These are phyloP conservation scores for Stegostoma tigrinum DNA, from an alignment of 2,113 vertebrate genomes.

Conservation along the genomic window DNA sequence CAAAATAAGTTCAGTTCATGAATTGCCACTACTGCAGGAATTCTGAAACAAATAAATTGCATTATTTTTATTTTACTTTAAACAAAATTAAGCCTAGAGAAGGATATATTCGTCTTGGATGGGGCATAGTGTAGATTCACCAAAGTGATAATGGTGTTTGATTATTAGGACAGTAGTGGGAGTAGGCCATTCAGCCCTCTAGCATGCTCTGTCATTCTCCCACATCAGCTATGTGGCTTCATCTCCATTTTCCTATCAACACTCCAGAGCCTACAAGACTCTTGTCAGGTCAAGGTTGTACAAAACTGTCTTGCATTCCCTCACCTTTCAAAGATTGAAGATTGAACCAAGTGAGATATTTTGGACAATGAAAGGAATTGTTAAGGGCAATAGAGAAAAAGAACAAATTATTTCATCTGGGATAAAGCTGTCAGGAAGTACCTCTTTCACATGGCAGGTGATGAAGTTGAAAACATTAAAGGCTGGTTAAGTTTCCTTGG, in stretches of 20 bases:
- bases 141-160: neutral
- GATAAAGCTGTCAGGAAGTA: neutral
- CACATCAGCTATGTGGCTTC: too few relatives aligned
- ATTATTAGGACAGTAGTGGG: neutral
- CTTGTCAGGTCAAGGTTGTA: too few relatives aligned
- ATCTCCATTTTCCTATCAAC: too few relatives aligned
- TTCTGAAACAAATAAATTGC: neutral
- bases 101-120: neutral
- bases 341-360: neutral
- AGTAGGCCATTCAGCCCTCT: too few relatives aligned
- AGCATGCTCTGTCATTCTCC: too few relatives aligned
- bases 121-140: neutral
- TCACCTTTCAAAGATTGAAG: neutral
- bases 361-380: neutral
- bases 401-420: neutral
- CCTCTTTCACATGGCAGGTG: too few relatives aligned
- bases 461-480: too few relatives aligned
- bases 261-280: too few relatives aligned
- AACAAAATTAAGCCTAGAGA: neutral
- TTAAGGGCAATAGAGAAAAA: neutral
- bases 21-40: neutral
- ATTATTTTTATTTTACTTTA: neutral
- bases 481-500: too few relatives aligned
- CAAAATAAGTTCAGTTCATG: neutral
- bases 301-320: neutral